A percentile compares a stretch with the other conserved stretches of the same genome.
phyloP scores from a whole-genome alignment of 2,113 vertebrate genomes.

The Syngnathus typhle region DNA sequence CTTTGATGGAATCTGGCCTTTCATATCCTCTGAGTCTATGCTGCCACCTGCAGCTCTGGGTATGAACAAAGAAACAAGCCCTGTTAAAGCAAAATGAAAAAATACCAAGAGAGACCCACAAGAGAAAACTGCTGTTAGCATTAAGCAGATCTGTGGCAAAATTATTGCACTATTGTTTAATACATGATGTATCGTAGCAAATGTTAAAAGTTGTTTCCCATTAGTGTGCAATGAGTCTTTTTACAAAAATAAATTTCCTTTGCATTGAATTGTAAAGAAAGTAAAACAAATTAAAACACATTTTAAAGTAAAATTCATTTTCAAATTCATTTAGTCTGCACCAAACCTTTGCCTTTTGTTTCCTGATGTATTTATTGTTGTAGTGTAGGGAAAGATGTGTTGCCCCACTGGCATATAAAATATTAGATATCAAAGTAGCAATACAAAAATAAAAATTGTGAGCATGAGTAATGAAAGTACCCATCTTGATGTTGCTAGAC shows the following conservation, averaged over 20 bases:
- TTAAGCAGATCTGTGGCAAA: slow-evolving; percentile 8
- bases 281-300: neutral
- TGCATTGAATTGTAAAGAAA: neutral
- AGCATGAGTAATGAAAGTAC: slow-evolving; percentile 65
- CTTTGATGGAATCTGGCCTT: slow-evolving; percentile 48
- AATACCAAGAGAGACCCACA: slow-evolving; percentile 13
- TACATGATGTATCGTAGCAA: neutral
- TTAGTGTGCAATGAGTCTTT: neutral
- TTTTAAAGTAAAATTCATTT: too few relatives aligned
- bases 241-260: neutral
- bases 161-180: neutral
- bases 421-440: slow-evolving; percentile 65
- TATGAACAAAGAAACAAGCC: slow-evolving; percentile 48
- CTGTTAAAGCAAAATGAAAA: slow-evolving; percentile 20
- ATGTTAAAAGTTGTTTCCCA: neutral
- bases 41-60: slow-evolving; percentile 70
- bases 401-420: slow-evolving; percentile 67
- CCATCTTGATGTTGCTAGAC: slow-evolving; percentile 40
- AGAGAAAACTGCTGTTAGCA: slow-evolving; percentile 19
- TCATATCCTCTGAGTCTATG: slow-evolving; percentile 63
- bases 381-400: slow-evolving; percentile 60
- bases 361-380: slow-evolving; percentile 44
- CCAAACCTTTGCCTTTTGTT: slow-evolving; percentile 43
- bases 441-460: slow-evolving; percentile 63
- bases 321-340: neutral